A percentile compares a stretch with the other conserved stretches of the same genome.
These are phyloP conservation scores for Vesta saturnalis DNA, from an alignment of 2,888 invertebrate genomes.

Conservation along the genomic window DNA sequence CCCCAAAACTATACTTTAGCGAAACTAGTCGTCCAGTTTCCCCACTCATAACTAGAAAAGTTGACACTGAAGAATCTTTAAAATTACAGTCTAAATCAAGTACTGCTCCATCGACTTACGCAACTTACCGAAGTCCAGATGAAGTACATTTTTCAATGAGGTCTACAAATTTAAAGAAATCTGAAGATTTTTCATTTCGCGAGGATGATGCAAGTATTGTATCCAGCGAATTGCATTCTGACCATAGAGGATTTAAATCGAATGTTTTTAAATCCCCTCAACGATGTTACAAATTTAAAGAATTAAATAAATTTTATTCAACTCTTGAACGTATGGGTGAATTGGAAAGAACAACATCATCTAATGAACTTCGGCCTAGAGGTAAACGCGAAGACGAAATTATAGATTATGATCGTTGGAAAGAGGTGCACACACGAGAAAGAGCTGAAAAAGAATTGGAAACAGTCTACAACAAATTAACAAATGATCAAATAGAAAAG, in stretches of 20 bases:
- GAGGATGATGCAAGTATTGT: constrained; percentile 57
- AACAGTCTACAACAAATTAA: constrained; percentile 78
- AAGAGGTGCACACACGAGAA: constrained; percentile 79
- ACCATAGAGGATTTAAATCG: constrained; percentile 74
- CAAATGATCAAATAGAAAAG: constrained; percentile 81
- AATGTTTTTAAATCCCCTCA: constrained; percentile 73
- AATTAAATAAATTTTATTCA: constrained; percentile 85
- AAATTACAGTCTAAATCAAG: no score
- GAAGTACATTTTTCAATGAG: neutral
- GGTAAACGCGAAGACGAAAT: constrained; percentile 81
- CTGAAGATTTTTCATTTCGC: constrained; percentile 58
- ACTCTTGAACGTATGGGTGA: constrained; percentile 87
- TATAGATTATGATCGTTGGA: constrained; percentile 89
- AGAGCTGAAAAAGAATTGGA: constrained; percentile 85
- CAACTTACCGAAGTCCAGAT: no score
- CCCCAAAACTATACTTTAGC: constrained; percentile 32
- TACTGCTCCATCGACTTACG: no score
- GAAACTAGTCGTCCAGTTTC: constrained; percentile 49
- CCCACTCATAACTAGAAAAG: constrained; percentile 34
- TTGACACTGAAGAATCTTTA: no score
- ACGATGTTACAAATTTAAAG: constrained; percentile 83
- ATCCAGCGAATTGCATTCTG: constrained; percentile 66
- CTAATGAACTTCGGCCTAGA: constrained; percentile 74
- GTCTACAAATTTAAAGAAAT: constrained; percentile 74
- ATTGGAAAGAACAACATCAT: constrained; percentile 80